Evolutionary conservation across 2,888 invertebrate species (phyloP), one percentile per base, ranked within the genome.

Genomic region (Hermodice carunculata): DNA sequence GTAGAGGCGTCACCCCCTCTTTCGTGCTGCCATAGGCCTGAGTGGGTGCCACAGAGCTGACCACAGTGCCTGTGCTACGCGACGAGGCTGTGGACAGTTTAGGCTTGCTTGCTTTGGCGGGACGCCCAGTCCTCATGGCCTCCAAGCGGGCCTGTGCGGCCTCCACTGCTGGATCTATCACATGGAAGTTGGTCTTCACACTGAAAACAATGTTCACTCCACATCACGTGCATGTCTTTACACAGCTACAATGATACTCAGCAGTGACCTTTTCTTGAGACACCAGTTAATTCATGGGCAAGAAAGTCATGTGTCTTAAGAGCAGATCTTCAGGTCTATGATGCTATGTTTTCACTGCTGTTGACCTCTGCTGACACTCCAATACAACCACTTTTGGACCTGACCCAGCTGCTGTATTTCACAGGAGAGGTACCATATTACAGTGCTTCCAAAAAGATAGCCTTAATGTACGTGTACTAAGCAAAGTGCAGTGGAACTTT

Each of bases 91-190:
- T 5, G 24, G 14, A 26, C 8, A 48, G n/a, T 28, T 14, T 48
- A 48, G 8, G 40, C 14, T 37, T 37, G 14, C 14, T 24, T 2
- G 54, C 29, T n/a, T 40, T 42, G 22, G 37, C 57, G 51, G 40
- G 62, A n/a, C 61, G 71, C 5, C 82, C 82, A 42, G 78, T 79
- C 57, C 78, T 75, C 80, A 81, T 82, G 51, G 81, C 79, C 31
- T 84, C 82, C n/a, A 82, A 74, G 56, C 81, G 69, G 3, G 78
- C 78, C 63, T 82, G 78, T 8, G 81, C 79, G 22, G 80, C 81
- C 64, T 84, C 83, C 29, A 80, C 76, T 29, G 75, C 69, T 3
- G 83, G 81, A 51, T 84, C 83, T 6, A 83, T 74, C 14, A 84
- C 77, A 26, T 75, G 73, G 63, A 81, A 84, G 43, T 76, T 77